A percentile compares a stretch with the other conserved stretches of the same genome.
Conservation (phyloP, 2,113 vertebrate species). For the Pluvianellus socialis region DNA sequence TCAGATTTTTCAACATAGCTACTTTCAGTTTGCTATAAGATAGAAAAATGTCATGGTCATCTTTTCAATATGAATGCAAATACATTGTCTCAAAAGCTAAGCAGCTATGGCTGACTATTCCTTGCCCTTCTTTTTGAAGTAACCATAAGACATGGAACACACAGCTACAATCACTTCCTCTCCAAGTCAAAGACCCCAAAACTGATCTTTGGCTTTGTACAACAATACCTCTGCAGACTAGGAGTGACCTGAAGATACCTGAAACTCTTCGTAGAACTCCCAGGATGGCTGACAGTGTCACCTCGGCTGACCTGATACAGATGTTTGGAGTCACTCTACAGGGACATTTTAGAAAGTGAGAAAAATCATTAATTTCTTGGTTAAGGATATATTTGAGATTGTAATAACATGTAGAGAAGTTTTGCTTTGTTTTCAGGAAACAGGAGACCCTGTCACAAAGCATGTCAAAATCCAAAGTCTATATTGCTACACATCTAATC, state of each 20-base stretch:
- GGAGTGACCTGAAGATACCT: background rate
- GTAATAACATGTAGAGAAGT: background rate
- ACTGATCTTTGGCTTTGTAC: background rate
- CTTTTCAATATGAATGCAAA: background rate
- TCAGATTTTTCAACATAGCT: background rate
- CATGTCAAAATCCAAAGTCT: background rate
- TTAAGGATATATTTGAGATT: background rate
- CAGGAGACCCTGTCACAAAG: background rate
- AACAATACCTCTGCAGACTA: background rate
- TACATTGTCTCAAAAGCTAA: background rate
- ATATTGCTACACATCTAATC: background rate
- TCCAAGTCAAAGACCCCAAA: background rate
- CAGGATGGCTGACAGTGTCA: background rate
- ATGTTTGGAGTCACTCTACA: background rate
- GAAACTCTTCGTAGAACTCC: background rate
- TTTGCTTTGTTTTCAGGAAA: background rate
- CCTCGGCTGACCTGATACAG: background rate
- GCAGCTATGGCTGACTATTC: background rate
- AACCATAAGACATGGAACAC: too few species aligned
- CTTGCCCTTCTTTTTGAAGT: background rate
- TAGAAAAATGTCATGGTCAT: background rate
- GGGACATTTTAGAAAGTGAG: background rate
- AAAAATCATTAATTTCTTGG: background rate
- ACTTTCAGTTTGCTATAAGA: background rate
- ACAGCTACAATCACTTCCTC: background rate